These are phyloP conservation scores for Paelopatides confundens DNA, from an alignment of 53 echinoderm and acorn worm genomes.

Conservation along the genomic window DNA sequence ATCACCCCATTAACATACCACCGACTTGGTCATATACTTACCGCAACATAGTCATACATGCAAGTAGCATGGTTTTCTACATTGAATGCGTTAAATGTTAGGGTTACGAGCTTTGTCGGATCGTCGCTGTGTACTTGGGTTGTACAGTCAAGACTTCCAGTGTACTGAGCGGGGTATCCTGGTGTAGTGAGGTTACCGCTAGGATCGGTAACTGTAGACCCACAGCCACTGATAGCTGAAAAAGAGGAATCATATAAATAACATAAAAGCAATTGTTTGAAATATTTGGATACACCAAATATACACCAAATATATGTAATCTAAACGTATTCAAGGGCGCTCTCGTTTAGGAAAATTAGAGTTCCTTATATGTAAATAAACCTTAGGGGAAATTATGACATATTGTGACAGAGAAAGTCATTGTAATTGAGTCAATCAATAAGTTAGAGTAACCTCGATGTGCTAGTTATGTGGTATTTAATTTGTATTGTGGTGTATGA, in stretches of 20 bases:
- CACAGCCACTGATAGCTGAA: not conserved
- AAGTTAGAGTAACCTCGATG: no score
- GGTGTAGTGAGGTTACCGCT: not conserved
- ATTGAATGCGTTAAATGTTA: not conserved
- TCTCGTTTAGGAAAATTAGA: no score
- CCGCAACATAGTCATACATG: not conserved
- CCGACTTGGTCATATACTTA: not conserved
- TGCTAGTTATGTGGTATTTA: no score
- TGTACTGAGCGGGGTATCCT: not conserved
- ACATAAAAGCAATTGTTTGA: not conserved
- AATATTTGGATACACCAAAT: no score
- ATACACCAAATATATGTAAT: no score
- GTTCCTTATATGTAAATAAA: no score
- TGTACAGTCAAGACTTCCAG: not conserved
- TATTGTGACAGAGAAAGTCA: no score
- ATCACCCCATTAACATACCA: no score
- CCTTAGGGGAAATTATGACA: no score
- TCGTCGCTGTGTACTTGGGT: conserved; percentile 13
- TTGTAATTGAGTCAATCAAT: no score
- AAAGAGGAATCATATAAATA: not conserved
- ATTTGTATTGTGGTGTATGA: no score
- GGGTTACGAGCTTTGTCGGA: not conserved
- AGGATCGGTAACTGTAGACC: not conserved
- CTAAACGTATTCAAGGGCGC: no score
- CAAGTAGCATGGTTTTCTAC: not conserved